Conservation (phyloP, 2,797 vertebrate species). For the Chelmon rostratus region DNA sequence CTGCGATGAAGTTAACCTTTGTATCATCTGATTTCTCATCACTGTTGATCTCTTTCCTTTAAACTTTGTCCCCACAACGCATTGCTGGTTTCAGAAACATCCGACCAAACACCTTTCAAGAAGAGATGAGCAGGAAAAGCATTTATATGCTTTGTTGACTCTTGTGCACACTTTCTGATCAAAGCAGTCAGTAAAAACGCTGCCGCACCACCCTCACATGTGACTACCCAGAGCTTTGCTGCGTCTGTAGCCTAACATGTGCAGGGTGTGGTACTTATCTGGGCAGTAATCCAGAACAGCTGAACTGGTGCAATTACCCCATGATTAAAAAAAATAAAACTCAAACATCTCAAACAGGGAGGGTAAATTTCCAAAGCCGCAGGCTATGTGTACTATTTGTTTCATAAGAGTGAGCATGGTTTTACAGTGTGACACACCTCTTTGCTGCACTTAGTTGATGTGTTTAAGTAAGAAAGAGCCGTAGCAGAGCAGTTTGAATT, state of each 20-base stretch:
- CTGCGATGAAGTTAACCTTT: not conserved
- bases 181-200: conserved; percentile 11
- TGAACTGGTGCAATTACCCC: conserved; percentile 51
- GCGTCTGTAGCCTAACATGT: conserved; percentile 18
- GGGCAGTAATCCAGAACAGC: conserved; percentile 51
- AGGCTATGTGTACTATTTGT: conserved; percentile 26
- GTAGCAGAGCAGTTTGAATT: not conserved
- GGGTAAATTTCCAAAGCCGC: conserved; percentile 53
- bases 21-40: not conserved
- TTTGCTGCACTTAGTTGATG: conserved; percentile 1
- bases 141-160: conserved; percentile 10
- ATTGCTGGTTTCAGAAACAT: not conserved
- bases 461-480: not conserved
- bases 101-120: not conserved
- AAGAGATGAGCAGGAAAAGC: conserved; percentile 51
- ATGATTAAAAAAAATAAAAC: conserved; percentile 32
- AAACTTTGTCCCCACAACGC: not conserved
- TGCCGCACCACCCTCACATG: not conserved
- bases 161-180: conserved; percentile 42
- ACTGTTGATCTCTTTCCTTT: not conserved
- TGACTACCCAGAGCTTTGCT: conserved; percentile 22
- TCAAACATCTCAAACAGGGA: conserved; percentile 13
- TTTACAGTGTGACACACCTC: conserved; percentile 5
- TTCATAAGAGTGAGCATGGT: conserved; percentile 2
- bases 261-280: conserved; percentile 60